Conservation (phyloP, 1,140 invertebrate species). For the Tetramorium simillimum region DNA sequence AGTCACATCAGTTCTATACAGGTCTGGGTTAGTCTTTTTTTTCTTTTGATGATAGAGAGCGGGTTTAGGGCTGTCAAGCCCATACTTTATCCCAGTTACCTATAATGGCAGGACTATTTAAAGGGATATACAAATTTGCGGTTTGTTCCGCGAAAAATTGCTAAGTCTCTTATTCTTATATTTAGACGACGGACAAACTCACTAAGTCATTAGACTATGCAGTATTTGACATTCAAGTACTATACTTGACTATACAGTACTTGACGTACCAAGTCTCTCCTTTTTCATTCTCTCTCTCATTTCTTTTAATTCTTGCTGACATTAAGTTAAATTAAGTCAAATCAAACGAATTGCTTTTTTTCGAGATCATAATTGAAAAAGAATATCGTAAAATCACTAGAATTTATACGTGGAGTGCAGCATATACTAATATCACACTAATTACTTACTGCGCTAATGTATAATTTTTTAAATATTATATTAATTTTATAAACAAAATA, state of each 20-base stretch:
- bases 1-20: slow-evolving; percentile 70
- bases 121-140: slow-evolving; percentile 62
- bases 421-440: neutral
- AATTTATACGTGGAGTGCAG: neutral
- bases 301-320: slow-evolving; percentile 10
- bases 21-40: slow-evolving; percentile 69
- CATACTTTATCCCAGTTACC: slow-evolving; percentile 63
- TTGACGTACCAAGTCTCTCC: slow-evolving; percentile 18
- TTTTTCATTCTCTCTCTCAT: neutral
- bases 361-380: slow-evolving; percentile 18
- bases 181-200: slow-evolving; percentile 44
- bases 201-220: slow-evolving; percentile 52
- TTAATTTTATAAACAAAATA: slow-evolving; percentile 5
- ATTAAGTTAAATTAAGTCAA: neutral
- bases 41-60: slow-evolving; percentile 51
- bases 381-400: neutral
- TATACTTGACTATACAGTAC: slow-evolving; percentile 58
- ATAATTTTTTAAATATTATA: neutral
- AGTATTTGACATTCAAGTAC: slow-evolving; percentile 60
- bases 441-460: neutral
- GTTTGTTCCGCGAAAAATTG: slow-evolving; percentile 48
- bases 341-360: slow-evolving; percentile 19
- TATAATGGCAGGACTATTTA: slow-evolving; percentile 72
- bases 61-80: slow-evolving; percentile 42
- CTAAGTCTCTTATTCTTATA: slow-evolving; percentile 57